Evolutionary conservation across 2,113 vertebrate species (phyloP).

Genomic region (Neolamprologus hecqui): DNA sequence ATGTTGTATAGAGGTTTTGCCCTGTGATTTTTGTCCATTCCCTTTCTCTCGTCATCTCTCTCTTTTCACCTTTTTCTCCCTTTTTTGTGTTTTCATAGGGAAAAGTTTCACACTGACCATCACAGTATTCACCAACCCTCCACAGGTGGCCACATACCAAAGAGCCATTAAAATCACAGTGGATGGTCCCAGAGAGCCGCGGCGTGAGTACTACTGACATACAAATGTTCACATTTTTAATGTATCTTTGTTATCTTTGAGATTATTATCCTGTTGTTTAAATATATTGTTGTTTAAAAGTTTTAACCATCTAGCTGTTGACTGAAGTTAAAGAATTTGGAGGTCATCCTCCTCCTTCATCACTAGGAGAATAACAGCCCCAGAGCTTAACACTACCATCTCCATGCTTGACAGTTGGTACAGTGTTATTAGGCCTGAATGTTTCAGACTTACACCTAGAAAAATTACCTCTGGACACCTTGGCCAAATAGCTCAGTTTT

Average conservation of each 20-base stretch:
- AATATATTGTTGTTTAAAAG: not conserved
- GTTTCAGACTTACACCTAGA: not conserved
- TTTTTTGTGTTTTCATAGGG: slow-evolving; percentile 63
- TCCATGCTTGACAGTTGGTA: not conserved
- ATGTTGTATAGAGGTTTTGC: rapidly evolving
- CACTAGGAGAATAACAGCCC: not conserved
- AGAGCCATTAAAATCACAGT: slow-evolving; percentile 97
- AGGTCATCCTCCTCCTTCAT: not conserved
- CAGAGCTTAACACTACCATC: not conserved
- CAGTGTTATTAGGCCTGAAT: not conserved
- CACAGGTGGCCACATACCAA: slow-evolving; percentile 96
- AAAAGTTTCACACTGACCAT: slow-evolving; percentile 98
- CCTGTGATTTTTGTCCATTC: not conserved
- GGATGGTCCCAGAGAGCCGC: slow-evolving; percentile 90
- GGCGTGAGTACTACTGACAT: slow-evolving; percentile 77
- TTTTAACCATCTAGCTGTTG: not conserved
- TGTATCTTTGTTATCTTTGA: not conserved
- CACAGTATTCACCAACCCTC: slow-evolving; percentile 95
- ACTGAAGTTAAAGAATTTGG: not conserved
- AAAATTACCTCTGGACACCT: not conserved
- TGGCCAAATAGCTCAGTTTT: not conserved
- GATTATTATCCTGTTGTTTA: not conserved
- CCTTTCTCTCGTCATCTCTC: not conserved
- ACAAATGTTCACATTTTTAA: not conserved
- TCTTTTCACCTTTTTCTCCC: not conserved